A percentile compares a stretch with the other conserved stretches of the same genome.
Evolutionary conservation across 2,113 vertebrate species (phyloP).

Genomic region (Stictonetta naevosa): DNA sequence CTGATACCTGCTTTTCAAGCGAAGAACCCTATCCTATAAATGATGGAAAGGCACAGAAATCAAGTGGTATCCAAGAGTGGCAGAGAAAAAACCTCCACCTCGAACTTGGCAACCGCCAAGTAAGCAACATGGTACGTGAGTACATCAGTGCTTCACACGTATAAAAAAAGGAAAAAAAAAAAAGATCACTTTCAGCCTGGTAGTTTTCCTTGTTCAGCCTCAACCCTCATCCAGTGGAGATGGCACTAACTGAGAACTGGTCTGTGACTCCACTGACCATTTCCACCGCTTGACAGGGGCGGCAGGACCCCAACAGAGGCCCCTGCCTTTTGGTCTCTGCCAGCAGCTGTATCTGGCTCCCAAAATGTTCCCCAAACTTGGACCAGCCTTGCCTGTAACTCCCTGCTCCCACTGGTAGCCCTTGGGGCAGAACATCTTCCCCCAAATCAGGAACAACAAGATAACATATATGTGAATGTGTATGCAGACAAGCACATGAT

Average conservation of each 20-base stretch:
- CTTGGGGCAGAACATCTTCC: neutral
- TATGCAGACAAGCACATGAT: fast-evolving
- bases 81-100: neutral
- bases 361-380: fast-evolving
- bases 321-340: neutral
- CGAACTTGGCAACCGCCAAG: neutral
- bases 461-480: fast-evolving
- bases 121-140: too few species aligned
- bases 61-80: neutral
- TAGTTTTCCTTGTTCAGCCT: neutral
- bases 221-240: neutral
- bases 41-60: neutral
- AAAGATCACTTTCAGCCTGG: neutral
- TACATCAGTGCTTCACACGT: neutral
- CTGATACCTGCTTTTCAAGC: neutral
- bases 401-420: neutral
- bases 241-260: neutral
- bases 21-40: neutral
- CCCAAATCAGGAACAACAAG: neutral
- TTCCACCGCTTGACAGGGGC: fast-evolving
- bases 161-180: neutral
- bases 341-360: fast-evolving
- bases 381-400: too few species aligned
- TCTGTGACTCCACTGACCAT: neutral
- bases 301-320: neutral